Evolutionary conservation across 2,113 vertebrate genomes (phyloP).

Genomic region (Caranx melampygus): DNA sequence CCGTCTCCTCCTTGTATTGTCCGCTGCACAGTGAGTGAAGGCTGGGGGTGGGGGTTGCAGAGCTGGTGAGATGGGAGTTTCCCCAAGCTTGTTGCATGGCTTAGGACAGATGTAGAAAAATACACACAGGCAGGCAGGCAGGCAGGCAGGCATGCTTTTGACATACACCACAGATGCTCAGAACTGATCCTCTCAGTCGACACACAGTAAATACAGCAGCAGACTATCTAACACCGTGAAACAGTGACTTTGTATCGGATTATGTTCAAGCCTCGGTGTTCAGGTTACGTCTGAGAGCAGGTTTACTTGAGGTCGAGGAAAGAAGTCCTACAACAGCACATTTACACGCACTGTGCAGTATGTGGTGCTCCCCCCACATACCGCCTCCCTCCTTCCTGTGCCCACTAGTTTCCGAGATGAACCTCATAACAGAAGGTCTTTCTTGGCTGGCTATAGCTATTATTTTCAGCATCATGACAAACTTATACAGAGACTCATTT

Average conservation of each 20-base stretch:
- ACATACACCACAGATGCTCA: conserved; percentile 7
- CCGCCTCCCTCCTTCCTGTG: not conserved
- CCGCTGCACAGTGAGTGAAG: conserved; percentile 41
- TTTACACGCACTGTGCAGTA: conserved; percentile 3
- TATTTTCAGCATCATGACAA: conserved; percentile 34
- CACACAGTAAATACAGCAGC: not conserved
- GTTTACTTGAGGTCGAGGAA: not conserved
- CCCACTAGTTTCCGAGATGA: conserved; percentile 28
- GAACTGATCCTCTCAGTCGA: not conserved
- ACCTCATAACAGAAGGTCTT: conserved; percentile 38
- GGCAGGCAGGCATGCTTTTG: not conserved
- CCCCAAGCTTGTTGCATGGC: conserved; percentile 39
- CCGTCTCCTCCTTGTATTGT: conserved; percentile 51
- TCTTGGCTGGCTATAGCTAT: conserved; percentile 24
- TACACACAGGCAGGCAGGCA: conserved; percentile 41
- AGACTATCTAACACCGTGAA: not conserved
- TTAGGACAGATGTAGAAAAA: conserved; percentile 42
- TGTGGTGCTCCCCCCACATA: not conserved
- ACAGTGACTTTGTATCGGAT: not conserved
- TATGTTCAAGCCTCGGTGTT: not conserved
- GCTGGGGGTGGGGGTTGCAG: conserved; percentile 46
- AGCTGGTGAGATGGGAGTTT: conserved; percentile 60
- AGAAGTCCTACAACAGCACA: not conserved
- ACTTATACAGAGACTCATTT: conserved; percentile 11
- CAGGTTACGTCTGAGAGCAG: not conserved